Percentiles rank a stretch among this genome's conserved stretches.
Evolutionary conservation across 2,797 vertebrate genomes (phyloP).

Genomic region (Anableps anableps): DNA sequence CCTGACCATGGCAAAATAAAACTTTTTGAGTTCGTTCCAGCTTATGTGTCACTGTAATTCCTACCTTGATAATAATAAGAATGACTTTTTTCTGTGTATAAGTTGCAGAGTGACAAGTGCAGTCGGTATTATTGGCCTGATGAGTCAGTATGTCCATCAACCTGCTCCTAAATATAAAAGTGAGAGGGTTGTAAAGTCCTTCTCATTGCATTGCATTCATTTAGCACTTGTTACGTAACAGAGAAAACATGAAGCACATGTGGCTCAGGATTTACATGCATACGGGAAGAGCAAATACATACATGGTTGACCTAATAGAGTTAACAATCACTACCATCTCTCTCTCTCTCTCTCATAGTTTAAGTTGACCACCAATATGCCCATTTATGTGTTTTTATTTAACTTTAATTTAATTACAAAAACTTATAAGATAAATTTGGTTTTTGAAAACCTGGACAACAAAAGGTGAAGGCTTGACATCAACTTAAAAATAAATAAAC

Average conservation of each 20-base stretch:
- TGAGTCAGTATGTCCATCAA: constrained; percentile 34
- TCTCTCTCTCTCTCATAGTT: not conserved
- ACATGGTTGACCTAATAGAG: not conserved
- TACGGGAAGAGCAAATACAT: not conserved
- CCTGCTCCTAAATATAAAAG: constrained; percentile 21
- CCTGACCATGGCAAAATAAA: not conserved
- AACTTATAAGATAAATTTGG: not conserved
- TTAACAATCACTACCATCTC: not conserved
- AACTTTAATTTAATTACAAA: not conserved
- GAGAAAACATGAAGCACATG: constrained; percentile 7
- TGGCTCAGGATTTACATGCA: not conserved
- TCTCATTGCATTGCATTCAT: constrained; percentile 17
- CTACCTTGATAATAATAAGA: constrained; percentile 11
- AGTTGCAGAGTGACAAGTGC: constrained; percentile 42
- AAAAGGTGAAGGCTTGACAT: not conserved
- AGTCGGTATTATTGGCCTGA: constrained; percentile 37
- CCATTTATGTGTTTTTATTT: not conserved
- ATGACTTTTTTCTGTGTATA: constrained; percentile 10
- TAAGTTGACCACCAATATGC: constrained; percentile 1
- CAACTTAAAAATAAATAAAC: no score
- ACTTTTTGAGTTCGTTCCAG: not conserved
- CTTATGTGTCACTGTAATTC: not conserved
- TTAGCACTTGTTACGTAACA: constrained; percentile 30
- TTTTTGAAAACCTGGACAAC: not conserved
- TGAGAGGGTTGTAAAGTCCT: constrained; percentile 16